Base-by-base conservation (phyloP, 2,797 vertebrate species). In the Sebastes kiyomatsui region DNA sequence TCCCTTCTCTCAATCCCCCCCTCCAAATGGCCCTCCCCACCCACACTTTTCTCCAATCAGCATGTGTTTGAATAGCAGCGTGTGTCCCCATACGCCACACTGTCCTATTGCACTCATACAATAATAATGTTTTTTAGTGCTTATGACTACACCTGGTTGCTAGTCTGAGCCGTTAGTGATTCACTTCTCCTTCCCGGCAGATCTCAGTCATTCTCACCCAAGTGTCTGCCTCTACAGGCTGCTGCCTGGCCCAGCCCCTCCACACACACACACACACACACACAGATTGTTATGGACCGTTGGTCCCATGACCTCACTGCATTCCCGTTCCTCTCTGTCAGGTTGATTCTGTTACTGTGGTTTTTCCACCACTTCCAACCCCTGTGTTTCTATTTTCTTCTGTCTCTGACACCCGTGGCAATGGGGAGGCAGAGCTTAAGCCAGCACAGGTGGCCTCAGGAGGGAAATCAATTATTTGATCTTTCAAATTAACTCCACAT, bases 301-400 rank as follows among this genome's bases (percentile, higher is more conserved):
- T 13, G 46, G 88, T 94, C 93, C 92, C 90, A 94, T 95, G 95
- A 95, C 90, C 94, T 95, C 91, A 95, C 88, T 83, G 82, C 93
- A 94, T 91, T 93, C 91, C 89, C 80, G 32, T 75, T 88, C 82
- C 85, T 88, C 85, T 92, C 88, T 89, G 93, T 94, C 92, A 93
- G 93, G 93, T 94, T 94, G 90, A 93, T 87, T 93, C 90, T 91
- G 93, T 93, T 94, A 88, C 92, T 91, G 88, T 92, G 92, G 87
- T 93, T 94, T 93, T 94, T 94, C 91, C 93, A 92, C 80, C 79
- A 62, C 83, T 73, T 81, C 83, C 81, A 64, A 64, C 73, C 83
- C 79, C 49, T 71, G 27, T 82, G 79, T 87, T 79, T 88, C 83
- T 62, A 22, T 83, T 87, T 86, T 79, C 30, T 30, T 73, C 66